Conservation (phyloP, 1,140 invertebrate species). For the Brachionus rubens region DNA sequence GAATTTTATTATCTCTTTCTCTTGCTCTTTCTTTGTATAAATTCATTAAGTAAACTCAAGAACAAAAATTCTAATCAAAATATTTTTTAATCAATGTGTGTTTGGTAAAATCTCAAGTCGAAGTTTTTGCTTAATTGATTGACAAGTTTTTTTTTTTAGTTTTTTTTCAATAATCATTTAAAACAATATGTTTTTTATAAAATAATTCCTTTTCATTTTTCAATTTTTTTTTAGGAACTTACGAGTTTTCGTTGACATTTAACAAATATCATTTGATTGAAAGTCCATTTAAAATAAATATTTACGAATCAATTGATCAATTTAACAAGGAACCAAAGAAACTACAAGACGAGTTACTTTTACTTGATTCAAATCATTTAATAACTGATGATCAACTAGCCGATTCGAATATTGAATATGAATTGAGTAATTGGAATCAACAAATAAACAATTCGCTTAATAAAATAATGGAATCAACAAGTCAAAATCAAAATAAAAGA, state of each 20-base stretch:
- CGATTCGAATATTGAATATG: conserved; percentile 35
- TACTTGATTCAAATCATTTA: neutral
- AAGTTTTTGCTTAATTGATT: too few relatives aligned
- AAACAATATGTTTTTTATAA: neutral
- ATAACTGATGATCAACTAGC: neutral
- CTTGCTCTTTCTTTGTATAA: too few relatives aligned
- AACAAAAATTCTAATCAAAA: too few relatives aligned
- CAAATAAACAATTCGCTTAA: conserved; percentile 27
- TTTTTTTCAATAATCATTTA: neutral
- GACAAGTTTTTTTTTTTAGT: too few relatives aligned
- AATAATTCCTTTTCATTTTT: neutral
- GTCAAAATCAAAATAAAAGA: neutral
- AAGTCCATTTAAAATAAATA: conserved; percentile 31
- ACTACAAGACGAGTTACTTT: neutral
- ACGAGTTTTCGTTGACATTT: conserved; percentile 27
- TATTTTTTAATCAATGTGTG: too few relatives aligned
- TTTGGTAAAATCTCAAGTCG: too few relatives aligned
- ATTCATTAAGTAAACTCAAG: too few relatives aligned
- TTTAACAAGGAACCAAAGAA: neutral
- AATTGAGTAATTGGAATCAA: conserved; percentile 40
- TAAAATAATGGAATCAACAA: conserved; percentile 35
- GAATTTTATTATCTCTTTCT: too few relatives aligned
- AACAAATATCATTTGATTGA: conserved; percentile 34
- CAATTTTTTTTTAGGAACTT: conserved; percentile 25
- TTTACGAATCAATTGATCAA: neutral